Percentiles rank a stretch among this genome's conserved stretches.
Conservation (phyloP, 2,113 vertebrate species). For the Heterocephalus glaber region DNA sequence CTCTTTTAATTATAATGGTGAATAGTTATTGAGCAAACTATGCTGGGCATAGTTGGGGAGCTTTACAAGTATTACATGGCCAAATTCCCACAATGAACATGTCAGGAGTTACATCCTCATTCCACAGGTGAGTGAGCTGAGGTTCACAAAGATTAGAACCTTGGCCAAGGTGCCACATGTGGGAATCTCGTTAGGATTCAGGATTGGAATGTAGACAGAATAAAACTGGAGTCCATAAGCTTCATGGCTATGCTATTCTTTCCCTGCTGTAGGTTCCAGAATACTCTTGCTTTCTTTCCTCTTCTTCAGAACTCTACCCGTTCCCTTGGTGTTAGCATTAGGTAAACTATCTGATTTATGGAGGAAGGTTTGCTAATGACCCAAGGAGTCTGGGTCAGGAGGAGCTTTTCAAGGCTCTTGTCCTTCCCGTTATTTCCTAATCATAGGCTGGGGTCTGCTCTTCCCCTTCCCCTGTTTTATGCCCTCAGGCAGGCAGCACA, state of each 20-base stretch:
- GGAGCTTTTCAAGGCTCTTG: not conserved
- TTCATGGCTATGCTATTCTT: not conserved
- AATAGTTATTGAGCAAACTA: not conserved
- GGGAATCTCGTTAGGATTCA: not conserved
- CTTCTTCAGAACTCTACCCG: not conserved
- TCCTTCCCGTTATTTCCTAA: not conserved
- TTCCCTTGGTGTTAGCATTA: not conserved
- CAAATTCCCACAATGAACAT: not conserved
- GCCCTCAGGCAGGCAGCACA: not conserved
- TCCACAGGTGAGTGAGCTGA: not conserved
- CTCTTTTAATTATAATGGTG: not conserved
- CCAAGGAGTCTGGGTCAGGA: not conserved
- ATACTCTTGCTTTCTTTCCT: not conserved
- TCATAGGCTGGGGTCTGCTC: not conserved
- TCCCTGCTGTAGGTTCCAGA: not conserved
- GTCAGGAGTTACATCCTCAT: not conserved
- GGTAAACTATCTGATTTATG: not conserved
- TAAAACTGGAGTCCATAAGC: not conserved
- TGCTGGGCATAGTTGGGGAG: not conserved
- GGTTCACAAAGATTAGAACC: not conserved
- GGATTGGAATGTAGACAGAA: not conserved
- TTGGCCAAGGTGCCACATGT: not conserved
- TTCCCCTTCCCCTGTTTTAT: not conserved
- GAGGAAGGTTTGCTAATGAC: not conserved
- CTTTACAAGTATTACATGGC: not conserved